These are phyloP conservation scores for Tonatia bakeri DNA, from an alignment of 2,113 vertebrate genomes.

Conservation along the genomic window DNA sequence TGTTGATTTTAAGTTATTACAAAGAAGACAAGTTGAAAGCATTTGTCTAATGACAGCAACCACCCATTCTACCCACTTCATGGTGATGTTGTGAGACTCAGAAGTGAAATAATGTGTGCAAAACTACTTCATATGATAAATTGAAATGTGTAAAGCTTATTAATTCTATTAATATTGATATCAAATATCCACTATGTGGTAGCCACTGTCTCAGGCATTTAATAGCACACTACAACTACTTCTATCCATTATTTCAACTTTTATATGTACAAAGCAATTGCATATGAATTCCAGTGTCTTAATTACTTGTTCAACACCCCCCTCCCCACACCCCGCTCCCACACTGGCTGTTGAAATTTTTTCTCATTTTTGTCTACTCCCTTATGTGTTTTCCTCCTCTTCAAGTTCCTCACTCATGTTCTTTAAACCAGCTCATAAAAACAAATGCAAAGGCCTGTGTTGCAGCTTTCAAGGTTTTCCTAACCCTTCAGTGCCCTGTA, in stretches of 20 bases:
- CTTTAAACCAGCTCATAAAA: neutral
- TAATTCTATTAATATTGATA: slow-evolving; percentile 27
- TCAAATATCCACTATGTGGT: neutral
- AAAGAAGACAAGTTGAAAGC: slow-evolving; percentile 66
- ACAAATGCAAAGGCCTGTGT: neutral
- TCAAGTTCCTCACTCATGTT: neutral
- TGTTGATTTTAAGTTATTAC: slow-evolving; percentile 70
- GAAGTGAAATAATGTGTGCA: slow-evolving; percentile 38
- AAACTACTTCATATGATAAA: slow-evolving; percentile 30
- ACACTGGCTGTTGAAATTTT: neutral
- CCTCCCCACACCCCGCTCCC: neutral
- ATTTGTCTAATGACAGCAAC: slow-evolving; percentile 60
- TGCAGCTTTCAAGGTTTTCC: neutral
- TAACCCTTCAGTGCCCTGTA: neutral
- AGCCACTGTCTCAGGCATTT: neutral
- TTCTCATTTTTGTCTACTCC: neutral
- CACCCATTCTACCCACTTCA: neutral
- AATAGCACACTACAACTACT: neutral
- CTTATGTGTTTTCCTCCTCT: neutral
- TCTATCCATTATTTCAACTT: neutral
- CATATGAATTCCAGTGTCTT: neutral
- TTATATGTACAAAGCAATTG: neutral
- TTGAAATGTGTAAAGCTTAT: slow-evolving; percentile 23
- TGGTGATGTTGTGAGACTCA: neutral
- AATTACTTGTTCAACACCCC: neutral